These are phyloP conservation scores for Lamprotornis superbus DNA, from an alignment of 2,113 vertebrate genomes.

Conservation along the genomic window DNA sequence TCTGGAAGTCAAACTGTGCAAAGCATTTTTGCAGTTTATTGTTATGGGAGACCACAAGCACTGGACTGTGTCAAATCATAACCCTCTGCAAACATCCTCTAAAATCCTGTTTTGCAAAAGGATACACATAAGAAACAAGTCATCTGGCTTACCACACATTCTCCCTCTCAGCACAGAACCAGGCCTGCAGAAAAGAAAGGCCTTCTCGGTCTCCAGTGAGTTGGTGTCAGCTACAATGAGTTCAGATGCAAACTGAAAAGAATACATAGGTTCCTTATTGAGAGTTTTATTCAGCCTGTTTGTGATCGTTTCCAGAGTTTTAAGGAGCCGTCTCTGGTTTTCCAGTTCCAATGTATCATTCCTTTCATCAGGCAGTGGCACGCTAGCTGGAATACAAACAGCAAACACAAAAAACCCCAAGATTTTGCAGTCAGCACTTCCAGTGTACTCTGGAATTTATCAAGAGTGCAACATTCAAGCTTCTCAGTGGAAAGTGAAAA, in stretches of 20 bases:
- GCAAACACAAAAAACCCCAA: conserved; percentile 33
- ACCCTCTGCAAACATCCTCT: not conserved
- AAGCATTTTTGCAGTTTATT: conserved; percentile 31
- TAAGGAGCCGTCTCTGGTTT: conserved; percentile 91
- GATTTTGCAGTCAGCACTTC: not conserved
- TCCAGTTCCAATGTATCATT: conserved; percentile 91
- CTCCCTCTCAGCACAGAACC: conserved; percentile 92
- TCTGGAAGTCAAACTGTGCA: not conserved
- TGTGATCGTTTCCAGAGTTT: conserved; percentile 88
- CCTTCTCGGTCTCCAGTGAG: conserved; percentile 87
- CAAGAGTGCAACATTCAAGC: not conserved
- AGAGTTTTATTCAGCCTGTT: conserved; percentile 90
- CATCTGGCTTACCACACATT: conserved; percentile 89
- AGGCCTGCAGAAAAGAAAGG: conserved; percentile 89
- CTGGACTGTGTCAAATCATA: conserved; percentile 4
- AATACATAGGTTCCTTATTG: conserved; percentile 87
- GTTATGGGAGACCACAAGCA: not conserved
- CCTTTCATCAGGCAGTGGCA: conserved; percentile 89
- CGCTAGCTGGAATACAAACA: conserved; percentile 87
- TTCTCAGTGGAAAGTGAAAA: not conserved
- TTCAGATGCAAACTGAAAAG: conserved; percentile 88
- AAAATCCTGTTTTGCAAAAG: not conserved
- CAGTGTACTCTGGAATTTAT: not conserved
- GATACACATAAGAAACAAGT: not conserved
- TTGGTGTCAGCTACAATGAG: conserved; percentile 90